Evolutionary conservation across 2,113 vertebrate species (phyloP).

Genomic region (Odobenus rosmarus): DNA sequence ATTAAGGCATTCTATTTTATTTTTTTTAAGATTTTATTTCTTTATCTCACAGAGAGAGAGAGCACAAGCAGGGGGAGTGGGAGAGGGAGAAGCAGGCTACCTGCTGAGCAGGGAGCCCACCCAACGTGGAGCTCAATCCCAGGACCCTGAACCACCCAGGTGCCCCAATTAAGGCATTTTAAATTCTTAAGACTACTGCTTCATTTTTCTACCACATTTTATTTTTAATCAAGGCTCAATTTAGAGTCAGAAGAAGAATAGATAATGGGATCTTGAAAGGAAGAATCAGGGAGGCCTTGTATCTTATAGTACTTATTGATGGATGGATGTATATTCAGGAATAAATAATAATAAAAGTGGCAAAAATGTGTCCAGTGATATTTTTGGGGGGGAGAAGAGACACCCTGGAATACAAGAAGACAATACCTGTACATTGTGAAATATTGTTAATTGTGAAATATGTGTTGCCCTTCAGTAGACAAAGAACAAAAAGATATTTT

Average conservation of each 20-base stretch:
- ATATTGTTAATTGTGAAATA: slow-evolving; percentile 28
- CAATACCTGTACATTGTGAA: not conserved
- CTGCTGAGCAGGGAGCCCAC: not conserved
- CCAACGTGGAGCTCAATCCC: too few relatives aligned
- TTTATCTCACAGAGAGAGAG: too few relatives aligned
- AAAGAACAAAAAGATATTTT: not conserved
- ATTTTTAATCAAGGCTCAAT: slow-evolving; percentile 28
- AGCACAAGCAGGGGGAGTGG: too few relatives aligned
- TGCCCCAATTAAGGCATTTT: not conserved
- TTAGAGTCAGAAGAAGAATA: slow-evolving; percentile 32
- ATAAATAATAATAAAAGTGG: not conserved
- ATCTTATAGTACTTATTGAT: slow-evolving; percentile 1
- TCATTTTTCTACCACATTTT: slow-evolving; percentile 18
- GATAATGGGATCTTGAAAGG: slow-evolving; percentile 1
- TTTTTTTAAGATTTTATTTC: too few relatives aligned
- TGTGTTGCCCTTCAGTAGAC: not conserved
- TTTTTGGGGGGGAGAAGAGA: not conserved
- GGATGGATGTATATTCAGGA: slow-evolving; percentile 19
- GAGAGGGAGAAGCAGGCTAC: not conserved
- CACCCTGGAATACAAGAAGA: not conserved
- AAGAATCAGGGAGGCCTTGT: slow-evolving; percentile 34
- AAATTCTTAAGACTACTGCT: not conserved
- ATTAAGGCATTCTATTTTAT: not conserved
- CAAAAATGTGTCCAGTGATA: not conserved
- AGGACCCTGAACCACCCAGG: not conserved